Conservation (phyloP, 2,113 vertebrate genomes). For the Dicaeum eximium region DNA sequence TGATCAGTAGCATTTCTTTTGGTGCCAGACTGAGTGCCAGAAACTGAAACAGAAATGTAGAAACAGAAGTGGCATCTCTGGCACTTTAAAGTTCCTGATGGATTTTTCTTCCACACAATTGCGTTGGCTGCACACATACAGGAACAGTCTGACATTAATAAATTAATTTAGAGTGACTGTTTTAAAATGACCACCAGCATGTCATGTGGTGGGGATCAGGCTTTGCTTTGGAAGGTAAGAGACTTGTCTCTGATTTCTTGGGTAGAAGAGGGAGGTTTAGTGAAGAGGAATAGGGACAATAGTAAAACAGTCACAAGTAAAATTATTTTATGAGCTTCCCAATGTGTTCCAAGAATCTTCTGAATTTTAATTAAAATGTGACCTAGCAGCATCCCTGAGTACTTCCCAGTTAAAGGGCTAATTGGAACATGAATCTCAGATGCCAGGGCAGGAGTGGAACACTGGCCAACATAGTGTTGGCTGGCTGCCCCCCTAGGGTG, state of each 20-base stretch:
- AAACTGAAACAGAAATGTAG: background rate
- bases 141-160: background rate
- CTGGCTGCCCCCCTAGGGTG: background rate
- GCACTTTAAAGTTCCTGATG: background rate
- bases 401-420: background rate
- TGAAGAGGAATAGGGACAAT: background rate
- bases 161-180: background rate
- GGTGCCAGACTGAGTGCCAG: background rate
- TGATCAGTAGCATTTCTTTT: background rate
- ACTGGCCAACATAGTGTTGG: background rate
- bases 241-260: background rate
- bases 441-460: background rate
- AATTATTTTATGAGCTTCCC: background rate
- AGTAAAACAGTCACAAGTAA: background rate
- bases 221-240: background rate
- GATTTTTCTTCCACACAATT: background rate
- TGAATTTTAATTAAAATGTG: constrained; percentile 32
- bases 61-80: background rate
- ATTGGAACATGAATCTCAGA: constrained; percentile 4
- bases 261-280: background rate
- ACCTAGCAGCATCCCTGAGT: background rate
- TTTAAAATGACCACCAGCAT: background rate
- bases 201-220: background rate
- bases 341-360: background rate
- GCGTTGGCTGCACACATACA: background rate